phyloP scores from a whole-genome alignment of 2,888 invertebrate species.

The Hoplodrina blanda region DNA sequence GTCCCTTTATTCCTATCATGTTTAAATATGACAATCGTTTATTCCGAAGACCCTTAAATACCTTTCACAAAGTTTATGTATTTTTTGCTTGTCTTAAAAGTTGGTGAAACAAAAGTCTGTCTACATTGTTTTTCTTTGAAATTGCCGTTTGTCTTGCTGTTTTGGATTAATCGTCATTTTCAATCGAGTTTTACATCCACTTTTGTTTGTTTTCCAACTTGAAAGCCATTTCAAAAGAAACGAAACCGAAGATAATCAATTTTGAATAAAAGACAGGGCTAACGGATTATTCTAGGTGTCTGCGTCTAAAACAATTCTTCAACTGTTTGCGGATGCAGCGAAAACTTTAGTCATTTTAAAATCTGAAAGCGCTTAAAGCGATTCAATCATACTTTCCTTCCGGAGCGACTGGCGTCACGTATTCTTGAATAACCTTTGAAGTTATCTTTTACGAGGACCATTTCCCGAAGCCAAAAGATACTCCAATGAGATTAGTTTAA shows the following conservation, averaged over 20 bases:
- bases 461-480: conserved; percentile 71
- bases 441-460: conserved; percentile 60
- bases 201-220: conserved; percentile 37
- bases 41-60: conserved; percentile 43
- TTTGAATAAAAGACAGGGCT: conserved; percentile 39
- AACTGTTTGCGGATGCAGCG: conserved; percentile 57
- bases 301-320: conserved; percentile 49
- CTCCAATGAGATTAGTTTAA: conserved; percentile 77
- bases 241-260: conserved; percentile 44
- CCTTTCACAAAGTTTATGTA: conserved; percentile 31
- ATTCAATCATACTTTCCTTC: conserved; percentile 63
- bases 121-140: conserved; percentile 46
- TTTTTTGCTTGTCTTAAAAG: conserved; percentile 49
- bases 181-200: conserved; percentile 42
- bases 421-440: conserved; percentile 51
- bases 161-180: conserved; percentile 47
- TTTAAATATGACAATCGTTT: conserved; percentile 52
- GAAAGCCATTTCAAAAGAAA: conserved; percentile 36
- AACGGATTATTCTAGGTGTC: conserved; percentile 49
- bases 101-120: conserved; percentile 35
- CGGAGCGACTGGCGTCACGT: conserved; percentile 48
- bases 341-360: conserved; percentile 64
- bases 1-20: conserved; percentile 34
- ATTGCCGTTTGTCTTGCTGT: conserved; percentile 36
- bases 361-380: conserved; percentile 55